Evolutionary conservation across 2,888 invertebrate species (phyloP).

Genomic region (Auanema freiburgensis): DNA sequence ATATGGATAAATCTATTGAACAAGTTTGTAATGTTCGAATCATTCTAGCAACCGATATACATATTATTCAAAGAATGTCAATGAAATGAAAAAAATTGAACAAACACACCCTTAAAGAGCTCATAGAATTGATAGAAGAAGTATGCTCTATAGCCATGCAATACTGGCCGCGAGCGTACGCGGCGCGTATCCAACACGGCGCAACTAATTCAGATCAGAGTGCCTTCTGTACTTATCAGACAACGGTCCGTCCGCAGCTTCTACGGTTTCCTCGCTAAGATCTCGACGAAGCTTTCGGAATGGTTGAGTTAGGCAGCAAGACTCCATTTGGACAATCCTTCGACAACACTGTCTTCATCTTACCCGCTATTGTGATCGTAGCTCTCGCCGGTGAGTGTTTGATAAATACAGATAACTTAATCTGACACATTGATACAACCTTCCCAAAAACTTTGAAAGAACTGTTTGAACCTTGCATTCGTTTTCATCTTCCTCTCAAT

Average conservation of each 20-base stretch:
- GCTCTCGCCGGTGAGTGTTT: slow-evolving; percentile 76
- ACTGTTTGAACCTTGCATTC: too few species aligned
- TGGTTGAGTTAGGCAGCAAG: slow-evolving; percentile 50
- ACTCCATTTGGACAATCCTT: slow-evolving; percentile 68
- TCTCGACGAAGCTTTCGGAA: slow-evolving; percentile 13
- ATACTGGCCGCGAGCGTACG: slow-evolving; percentile 4
- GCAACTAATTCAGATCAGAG: slow-evolving; percentile 1
- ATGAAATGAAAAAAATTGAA: too few species aligned
- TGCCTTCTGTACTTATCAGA: not conserved
- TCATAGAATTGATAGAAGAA: not conserved
- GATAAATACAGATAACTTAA: not conserved
- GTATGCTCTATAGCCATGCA: slow-evolving; percentile 4
- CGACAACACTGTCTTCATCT: slow-evolving; percentile 82
- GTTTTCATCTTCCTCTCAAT: too few species aligned
- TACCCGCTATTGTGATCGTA: slow-evolving; percentile 80
- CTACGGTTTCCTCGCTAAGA: not conserved
- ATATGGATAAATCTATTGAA: too few species aligned
- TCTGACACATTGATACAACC: too few species aligned
- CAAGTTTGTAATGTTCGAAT: too few species aligned
- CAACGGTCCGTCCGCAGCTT: not conserved
- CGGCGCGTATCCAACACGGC: not conserved
- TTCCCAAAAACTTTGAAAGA: too few species aligned
- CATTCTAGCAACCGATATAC: too few species aligned
- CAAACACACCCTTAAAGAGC: too few species aligned
- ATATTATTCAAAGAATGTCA: too few species aligned